phyloP scores from a whole-genome alignment of 2,888 invertebrate species.

The Halictus quadricinctus region DNA sequence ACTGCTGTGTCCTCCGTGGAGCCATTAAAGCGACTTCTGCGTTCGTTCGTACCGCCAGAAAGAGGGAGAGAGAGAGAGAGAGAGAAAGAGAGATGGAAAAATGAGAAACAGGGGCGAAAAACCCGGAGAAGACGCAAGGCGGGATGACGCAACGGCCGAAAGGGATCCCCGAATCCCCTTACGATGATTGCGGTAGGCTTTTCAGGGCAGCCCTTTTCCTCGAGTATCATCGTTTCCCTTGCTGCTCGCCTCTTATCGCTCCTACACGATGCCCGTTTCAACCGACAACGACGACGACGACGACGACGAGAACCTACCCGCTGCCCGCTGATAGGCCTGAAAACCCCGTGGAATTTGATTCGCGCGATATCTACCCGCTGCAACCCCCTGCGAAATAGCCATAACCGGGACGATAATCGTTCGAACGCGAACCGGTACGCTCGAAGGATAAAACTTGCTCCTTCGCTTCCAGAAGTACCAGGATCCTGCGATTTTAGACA shows the following conservation, averaged over 20 bases:
- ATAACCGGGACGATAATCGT: constrained; percentile 44
- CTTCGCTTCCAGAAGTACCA: neutral
- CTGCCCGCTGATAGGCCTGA: constrained; percentile 46
- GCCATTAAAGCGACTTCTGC: constrained; percentile 69
- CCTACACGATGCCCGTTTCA: constrained; percentile 55
- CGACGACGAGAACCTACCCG: constrained; percentile 37
- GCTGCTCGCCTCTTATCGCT: constrained; percentile 63
- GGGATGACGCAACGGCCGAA: constrained; percentile 64
- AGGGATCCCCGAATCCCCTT: constrained; percentile 70
- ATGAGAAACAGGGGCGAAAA: constrained; percentile 45
- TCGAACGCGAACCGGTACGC: neutral
- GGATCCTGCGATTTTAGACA: neutral
- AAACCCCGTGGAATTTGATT: constrained; percentile 44
- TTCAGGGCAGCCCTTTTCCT: constrained; percentile 64
- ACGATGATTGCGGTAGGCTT: constrained; percentile 75
- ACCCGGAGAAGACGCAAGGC: constrained; percentile 35
- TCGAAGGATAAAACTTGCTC: neutral
- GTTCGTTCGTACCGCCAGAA: neutral
- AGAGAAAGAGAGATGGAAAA: constrained; percentile 12
- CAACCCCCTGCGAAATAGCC: constrained; percentile 30
- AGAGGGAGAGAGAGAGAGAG: no score
- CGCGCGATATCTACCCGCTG: constrained; percentile 24
- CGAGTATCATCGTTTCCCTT: constrained; percentile 61
- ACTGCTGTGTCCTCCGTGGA: constrained; percentile 65
- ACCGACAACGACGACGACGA: constrained; percentile 55